These are phyloP conservation scores for Neoitamus cyanurus DNA, from an alignment of 2,888 invertebrate genomes.

Conservation along the genomic window DNA sequence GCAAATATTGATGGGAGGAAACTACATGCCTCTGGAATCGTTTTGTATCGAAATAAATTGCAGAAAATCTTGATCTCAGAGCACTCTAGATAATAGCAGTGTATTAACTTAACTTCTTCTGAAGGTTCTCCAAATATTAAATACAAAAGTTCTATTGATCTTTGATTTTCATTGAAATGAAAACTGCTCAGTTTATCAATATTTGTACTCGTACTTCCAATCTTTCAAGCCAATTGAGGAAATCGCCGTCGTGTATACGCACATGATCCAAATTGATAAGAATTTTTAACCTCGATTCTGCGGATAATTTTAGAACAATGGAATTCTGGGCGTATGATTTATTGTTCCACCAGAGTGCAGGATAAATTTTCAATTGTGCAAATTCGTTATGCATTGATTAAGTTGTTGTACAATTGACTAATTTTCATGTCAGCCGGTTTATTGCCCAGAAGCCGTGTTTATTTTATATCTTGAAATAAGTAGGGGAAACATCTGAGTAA, in stretches of 20 bases:
- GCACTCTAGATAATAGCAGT: not conserved
- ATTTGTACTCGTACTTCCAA: not conserved
- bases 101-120: not conserved
- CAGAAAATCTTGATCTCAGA: not conserved
- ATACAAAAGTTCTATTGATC: not conserved
- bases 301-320: not conserved
- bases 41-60: not conserved
- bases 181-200: not conserved
- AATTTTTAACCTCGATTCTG: conserved; percentile 10
- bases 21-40: not conserved
- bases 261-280: conserved; percentile 18
- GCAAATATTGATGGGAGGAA: not conserved
- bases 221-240: not conserved
- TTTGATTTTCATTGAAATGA: not conserved
- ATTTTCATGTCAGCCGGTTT: no score
- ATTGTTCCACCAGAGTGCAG: not conserved
- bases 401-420: no score
- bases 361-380: not conserved
- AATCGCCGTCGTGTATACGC: not conserved
- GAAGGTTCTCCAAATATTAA: not conserved
- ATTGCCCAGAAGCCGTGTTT: no score
- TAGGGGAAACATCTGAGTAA: no score
- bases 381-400: no score
- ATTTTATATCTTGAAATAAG: no score
- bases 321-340: not conserved